phyloP scores from a whole-genome alignment of 2,797 vertebrate species.

The Phalanger gymnotis region DNA sequence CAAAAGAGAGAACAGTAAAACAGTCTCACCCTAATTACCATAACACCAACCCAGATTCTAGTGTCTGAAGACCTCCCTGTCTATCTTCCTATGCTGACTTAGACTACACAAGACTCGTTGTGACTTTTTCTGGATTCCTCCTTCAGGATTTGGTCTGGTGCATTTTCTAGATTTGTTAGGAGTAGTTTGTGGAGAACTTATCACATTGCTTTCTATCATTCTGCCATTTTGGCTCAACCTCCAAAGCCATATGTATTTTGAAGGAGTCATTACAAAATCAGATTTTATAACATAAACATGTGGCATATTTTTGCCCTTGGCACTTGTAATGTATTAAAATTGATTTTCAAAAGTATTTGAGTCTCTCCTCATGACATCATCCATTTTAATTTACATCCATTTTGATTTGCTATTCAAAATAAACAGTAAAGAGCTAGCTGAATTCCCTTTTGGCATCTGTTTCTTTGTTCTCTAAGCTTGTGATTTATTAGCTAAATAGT shows the following conservation, averaged over 20 bases:
- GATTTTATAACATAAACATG: not conserved
- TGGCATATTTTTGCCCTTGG: not conserved
- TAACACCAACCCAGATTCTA: not conserved
- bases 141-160: not conserved
- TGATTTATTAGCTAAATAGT: not conserved
- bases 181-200: not conserved
- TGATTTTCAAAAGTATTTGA: not conserved
- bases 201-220: not conserved
- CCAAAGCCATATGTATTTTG: not conserved
- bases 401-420: not conserved
- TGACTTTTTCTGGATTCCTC: not conserved
- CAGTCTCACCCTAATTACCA: too few species aligned
- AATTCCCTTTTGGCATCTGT: not conserved
- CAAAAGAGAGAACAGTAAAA: too few species aligned
- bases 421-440: not conserved
- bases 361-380: not conserved
- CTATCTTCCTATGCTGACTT: not conserved
- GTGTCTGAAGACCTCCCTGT: too few species aligned
- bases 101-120: not conserved
- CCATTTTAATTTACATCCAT: not conserved
- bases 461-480: not conserved
- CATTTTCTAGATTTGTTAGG: not conserved
- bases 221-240: not conserved
- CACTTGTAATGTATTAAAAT: not conserved
- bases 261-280: not conserved